Conservation (phyloP, 2,113 vertebrate genomes). For the Lepisosteus osseus region DNA sequence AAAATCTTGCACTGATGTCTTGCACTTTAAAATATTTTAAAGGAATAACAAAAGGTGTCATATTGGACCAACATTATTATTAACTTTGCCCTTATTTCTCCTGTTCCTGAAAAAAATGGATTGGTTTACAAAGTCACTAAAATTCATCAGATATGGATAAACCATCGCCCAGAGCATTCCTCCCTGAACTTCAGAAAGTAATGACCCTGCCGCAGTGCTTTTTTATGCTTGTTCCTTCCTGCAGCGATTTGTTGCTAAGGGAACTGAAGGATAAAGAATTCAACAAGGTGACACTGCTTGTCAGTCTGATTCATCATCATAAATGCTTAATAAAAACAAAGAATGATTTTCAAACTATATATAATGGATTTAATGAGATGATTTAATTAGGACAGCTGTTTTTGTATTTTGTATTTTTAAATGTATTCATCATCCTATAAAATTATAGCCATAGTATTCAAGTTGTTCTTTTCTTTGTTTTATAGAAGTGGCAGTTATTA, state of each 20-base stretch:
- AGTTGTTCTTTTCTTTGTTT: too few species aligned
- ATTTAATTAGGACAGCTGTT: neutral
- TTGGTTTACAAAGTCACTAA: slow-evolving; percentile 9
- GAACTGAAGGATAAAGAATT: slow-evolving; percentile 14
- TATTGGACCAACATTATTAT: neutral
- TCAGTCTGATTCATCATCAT: slow-evolving; percentile 30
- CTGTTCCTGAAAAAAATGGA: neutral
- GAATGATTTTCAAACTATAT: slow-evolving; percentile 16
- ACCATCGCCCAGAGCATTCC: neutral
- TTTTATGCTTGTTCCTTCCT: slow-evolving; percentile 1
- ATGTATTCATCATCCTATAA: too few species aligned
- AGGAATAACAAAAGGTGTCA: neutral
- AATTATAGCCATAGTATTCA: too few species aligned
- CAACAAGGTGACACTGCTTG: slow-evolving; percentile 27
- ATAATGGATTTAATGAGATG: neutral
- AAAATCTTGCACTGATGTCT: too few species aligned
- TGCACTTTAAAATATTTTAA: neutral
- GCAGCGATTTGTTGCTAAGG: slow-evolving; percentile 10
- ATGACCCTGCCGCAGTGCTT: slow-evolving; percentile 12
- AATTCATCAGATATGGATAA: slow-evolving; percentile 10
- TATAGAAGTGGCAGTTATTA: too few species aligned
- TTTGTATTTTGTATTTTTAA: neutral
- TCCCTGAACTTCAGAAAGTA: neutral
- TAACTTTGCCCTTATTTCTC: neutral
- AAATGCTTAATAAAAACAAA: slow-evolving; percentile 26